Evolutionary conservation across 92 coral and sea anemone species (phyloP), one percentile per base, ranked within the genome.

Genomic region (Actinostola sp.): DNA sequence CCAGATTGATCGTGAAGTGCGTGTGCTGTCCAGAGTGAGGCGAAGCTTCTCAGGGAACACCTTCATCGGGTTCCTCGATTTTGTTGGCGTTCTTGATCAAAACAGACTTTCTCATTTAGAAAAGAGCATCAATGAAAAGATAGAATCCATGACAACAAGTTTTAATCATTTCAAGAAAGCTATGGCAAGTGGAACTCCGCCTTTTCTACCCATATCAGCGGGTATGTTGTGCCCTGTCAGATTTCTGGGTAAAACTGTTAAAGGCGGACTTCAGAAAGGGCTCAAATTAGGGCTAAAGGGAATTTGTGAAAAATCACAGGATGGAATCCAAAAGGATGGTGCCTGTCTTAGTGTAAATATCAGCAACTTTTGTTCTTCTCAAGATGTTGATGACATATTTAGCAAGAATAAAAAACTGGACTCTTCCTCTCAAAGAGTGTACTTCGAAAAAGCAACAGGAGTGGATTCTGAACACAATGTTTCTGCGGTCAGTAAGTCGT

Each of bases 41-140:
- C 80, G 93, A 4, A 73, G 82, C 34, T 25, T 81, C 35, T 57
- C 85, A 17, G 81, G 78, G 8, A 62, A 50, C 35, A 58, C 67
- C 14, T 84, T 88, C 31, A 65, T 88, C 29, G 82, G 82, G 9
- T 90, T 87, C 71, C 88, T 90, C 14, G 92, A 87, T 61, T 90
- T 73, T 63, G 63, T 90, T 66, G 92, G 92, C 8, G 88, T 72
- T 23, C 63, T 84, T 6, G 90, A 91, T 52, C 61, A 75, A 48
- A 66, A 67, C 1, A 61, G 79, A 46, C 45, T 90, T 0, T 38
- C 54, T 17, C 62, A 74, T 9, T 46, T 79, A 19, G 86, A 77
- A 50, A 69, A 73, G 20, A 61, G 58, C 28, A 85, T 89, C 36
- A 81, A 63, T 2, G 60, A 77, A 1, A 86, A 82, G 69, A 33